Conservation (phyloP, 2,888 invertebrate species). For the Pristionchus fissidentatus region DNA sequence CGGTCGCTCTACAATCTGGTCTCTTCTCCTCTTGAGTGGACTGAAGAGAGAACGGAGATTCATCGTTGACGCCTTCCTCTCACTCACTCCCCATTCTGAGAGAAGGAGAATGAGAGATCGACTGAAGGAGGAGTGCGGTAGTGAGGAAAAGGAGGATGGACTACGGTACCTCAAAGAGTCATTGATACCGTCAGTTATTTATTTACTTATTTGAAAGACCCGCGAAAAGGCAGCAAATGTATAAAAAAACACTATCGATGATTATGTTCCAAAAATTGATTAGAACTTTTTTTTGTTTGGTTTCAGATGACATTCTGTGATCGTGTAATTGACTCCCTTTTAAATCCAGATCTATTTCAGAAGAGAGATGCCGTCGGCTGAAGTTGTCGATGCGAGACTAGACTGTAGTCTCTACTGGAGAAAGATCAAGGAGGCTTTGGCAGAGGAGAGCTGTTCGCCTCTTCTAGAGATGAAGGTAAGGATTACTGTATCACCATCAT, state of each 20-base stretch:
- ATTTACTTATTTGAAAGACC: neutral
- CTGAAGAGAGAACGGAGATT: slow-evolving; percentile 44
- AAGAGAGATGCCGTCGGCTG: neutral
- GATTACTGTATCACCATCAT: neutral
- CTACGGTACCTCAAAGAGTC: slow-evolving; percentile 33
- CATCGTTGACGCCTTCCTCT: slow-evolving; percentile 40
- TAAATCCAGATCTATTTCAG: neutral
- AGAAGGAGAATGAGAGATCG: neutral
- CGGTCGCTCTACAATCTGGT: neutral
- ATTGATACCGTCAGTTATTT: slow-evolving; percentile 11
- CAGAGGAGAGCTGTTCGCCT: neutral
- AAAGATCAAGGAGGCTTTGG: neutral
- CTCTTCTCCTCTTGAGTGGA: slow-evolving; percentile 1
- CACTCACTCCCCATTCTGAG: slow-evolving; percentile 11
- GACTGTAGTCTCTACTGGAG: slow-evolving; percentile 35
- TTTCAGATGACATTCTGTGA: neutral
- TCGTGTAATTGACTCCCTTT: neutral
- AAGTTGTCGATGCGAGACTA: slow-evolving; percentile 18
- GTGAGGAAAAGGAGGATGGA: slow-evolving; percentile 39
- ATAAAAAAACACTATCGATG: too few relatives aligned
- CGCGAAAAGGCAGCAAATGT: too few relatives aligned
- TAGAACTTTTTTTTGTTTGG: too few relatives aligned
- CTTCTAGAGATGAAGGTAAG: neutral
- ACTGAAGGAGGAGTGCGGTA: neutral
- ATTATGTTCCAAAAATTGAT: too few relatives aligned